Evolutionary conservation across 2,888 invertebrate genomes (phyloP), one percentile per base, ranked within the genome.

Genomic region (Melinaea marsaeus): DNA sequence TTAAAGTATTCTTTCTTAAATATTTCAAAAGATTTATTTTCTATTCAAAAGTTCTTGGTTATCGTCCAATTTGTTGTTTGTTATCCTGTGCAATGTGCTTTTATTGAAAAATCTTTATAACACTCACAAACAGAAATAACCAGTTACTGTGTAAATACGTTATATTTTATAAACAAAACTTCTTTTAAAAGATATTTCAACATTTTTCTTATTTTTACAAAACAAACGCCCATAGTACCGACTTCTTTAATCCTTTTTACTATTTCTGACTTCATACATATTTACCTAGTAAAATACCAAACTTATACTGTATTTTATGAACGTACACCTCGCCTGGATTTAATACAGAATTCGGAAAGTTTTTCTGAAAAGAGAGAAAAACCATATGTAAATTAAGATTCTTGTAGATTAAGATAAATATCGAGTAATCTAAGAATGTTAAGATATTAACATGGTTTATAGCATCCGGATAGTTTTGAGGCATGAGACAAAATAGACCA

Each of bases 401-500:
- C 33, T n/a, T n/a, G 9, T 4, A 13, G 9, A 46, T 13, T 3
- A 45, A 13, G 7, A 33, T 11, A 13, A 46, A 46, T 45, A 57
- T 45, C 32, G 9, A 11, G 0, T 33, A 35, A 55, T 7, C 46
- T 57, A 58, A 55, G 35, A 9, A 45, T 51, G 3, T 47, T 33
- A 47, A 58, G 47, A 58, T 57, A 81, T 92, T 92, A 83, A 95
- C 95, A 80, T 96, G 94, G 84, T 98, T 96, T 0, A 96, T 91
- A 11, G 97, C 96, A 85, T 99, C 96, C 0, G 98, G 98, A 88
- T 94, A 98, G 79, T 96, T 96, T 85, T 98, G 98, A 0, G 98
- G 96, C 90, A 98, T 97, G 60, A 98, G 86, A 78, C 97, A 97
- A 76, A 98, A 94, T 2, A 95, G 95, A 0, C 95, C 95, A 74